These are phyloP conservation scores for Delia radicum DNA, from an alignment of 1,140 invertebrate species.

Conservation along the genomic window DNA sequence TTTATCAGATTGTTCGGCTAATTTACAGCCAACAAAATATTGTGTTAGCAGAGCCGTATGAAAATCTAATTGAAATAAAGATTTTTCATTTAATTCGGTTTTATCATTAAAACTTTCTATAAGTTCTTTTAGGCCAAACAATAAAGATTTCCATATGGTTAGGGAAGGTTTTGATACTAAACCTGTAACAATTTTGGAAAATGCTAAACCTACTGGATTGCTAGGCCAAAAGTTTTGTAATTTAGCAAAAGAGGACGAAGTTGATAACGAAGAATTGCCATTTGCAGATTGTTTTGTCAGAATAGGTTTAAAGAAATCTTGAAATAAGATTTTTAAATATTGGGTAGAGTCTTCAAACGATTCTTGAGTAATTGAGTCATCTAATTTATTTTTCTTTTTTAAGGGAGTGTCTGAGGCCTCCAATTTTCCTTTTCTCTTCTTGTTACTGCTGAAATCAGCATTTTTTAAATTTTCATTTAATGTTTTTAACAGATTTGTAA, in stretches of 20 bases:
- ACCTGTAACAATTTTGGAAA: constrained; percentile 40
- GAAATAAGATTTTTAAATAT: neutral
- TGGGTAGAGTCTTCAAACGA: neutral
- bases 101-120: constrained; percentile 26
- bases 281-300: neutral
- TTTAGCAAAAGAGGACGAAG: neutral
- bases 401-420: neutral
- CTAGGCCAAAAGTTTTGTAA: constrained; percentile 40
- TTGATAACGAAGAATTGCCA: neutral
- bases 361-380: neutral
- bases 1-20: constrained; percentile 41
- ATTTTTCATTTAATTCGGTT: constrained; percentile 29
- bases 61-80: constrained; percentile 39
- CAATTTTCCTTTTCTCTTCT: neutral
- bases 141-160: constrained; percentile 49
- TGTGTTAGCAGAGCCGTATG: constrained; percentile 43
- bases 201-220: constrained; percentile 37
- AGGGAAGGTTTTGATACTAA: constrained; percentile 48
- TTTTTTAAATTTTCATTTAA: constrained; percentile 36
- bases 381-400: constrained; percentile 1
- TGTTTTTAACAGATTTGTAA: constrained; percentile 41
- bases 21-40: constrained; percentile 41
- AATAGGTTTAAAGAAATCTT: neutral
- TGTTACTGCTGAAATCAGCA: neutral
- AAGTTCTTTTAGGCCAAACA: constrained; percentile 39